Evolutionary conservation across 1,140 invertebrate species (phyloP).

Genomic region (Akabosia matsudoensis): DNA sequence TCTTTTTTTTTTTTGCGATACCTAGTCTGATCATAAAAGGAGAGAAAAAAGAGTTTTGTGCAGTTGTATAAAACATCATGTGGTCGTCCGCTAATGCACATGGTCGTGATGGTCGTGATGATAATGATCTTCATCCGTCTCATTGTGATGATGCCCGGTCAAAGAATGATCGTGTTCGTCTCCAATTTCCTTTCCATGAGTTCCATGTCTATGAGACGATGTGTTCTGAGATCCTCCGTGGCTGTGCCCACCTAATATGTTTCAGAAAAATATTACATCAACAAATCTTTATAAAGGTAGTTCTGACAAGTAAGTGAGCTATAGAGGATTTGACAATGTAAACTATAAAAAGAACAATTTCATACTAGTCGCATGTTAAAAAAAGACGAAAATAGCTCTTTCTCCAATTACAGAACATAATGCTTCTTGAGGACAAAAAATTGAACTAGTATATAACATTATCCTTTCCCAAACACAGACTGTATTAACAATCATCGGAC

Average conservation of each 20-base stretch:
- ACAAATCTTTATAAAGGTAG: too few relatives aligned
- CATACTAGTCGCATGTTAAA: too few relatives aligned
- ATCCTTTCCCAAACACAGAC: too few relatives aligned
- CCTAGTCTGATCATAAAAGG: not conserved
- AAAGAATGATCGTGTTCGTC: constrained; percentile 13
- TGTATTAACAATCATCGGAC: too few relatives aligned
- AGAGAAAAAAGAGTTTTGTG: not conserved
- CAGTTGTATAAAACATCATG: not conserved
- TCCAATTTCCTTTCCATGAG: not conserved
- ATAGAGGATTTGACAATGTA: too few relatives aligned
- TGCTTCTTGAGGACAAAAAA: too few relatives aligned
- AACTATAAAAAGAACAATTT: not conserved
- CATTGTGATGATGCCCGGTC: constrained; percentile 20
- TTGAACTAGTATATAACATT: too few relatives aligned
- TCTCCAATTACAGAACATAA: too few relatives aligned
- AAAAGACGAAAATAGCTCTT: too few relatives aligned
- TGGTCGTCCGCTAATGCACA: constrained; percentile 24
- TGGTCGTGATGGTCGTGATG: constrained; percentile 36
- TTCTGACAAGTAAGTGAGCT: too few relatives aligned
- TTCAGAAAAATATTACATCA: too few relatives aligned
- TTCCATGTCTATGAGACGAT: constrained; percentile 11
- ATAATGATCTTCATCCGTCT: constrained; percentile 15
- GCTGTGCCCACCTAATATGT: constrained; percentile 35
- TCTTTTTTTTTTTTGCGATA: too few relatives aligned
- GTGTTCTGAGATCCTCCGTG: constrained; percentile 21